Evolutionary conservation across 2,113 vertebrate species (phyloP).

Genomic region (Notothenia coriiceps): DNA sequence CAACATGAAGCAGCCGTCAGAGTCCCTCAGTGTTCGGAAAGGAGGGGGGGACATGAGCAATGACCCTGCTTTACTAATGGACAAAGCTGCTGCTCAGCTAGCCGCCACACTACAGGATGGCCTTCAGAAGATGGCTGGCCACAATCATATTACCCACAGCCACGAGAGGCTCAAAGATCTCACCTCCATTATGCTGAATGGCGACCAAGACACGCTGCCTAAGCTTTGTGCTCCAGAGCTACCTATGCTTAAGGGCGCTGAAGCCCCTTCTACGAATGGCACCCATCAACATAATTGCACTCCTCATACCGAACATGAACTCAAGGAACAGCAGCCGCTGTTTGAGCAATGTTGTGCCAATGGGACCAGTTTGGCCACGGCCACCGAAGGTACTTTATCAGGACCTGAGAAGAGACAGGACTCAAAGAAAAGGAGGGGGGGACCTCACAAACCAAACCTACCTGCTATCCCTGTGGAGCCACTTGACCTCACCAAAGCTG

Average conservation of each 20-base stretch:
- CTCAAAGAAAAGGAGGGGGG: constrained; percentile 82
- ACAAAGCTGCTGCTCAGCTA: constrained; percentile 89
- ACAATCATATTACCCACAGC: constrained; percentile 82
- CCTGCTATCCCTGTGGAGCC: constrained; percentile 15
- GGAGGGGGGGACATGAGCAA: constrained; percentile 87
- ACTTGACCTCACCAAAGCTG: constrained; percentile 13
- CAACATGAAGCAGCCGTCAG: constrained; percentile 95
- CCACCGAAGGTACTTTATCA: constrained; percentile 56
- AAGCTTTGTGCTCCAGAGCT: constrained; percentile 86
- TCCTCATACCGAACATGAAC: constrained; percentile 68
- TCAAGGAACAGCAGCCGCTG: constrained; percentile 83
- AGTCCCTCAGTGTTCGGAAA: constrained; percentile 88
- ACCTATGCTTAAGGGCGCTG: constrained; percentile 87
- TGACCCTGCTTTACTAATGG: constrained; percentile 90
- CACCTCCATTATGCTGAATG: constrained; percentile 93
- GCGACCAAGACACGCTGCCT: constrained; percentile 87
- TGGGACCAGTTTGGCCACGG: constrained; percentile 64
- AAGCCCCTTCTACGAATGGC: constrained; percentile 85
- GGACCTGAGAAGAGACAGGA: constrained; percentile 77
- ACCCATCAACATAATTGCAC: constrained; percentile 85
- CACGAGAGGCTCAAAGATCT: constrained; percentile 93
- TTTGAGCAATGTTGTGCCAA: constrained; percentile 90
- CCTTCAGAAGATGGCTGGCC: constrained; percentile 91
- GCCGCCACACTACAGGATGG: constrained; percentile 90
- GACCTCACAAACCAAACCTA: constrained; percentile 62